Conservation (phyloP, 2,888 invertebrate genomes). For the Leptodirus hochenwartii region DNA sequence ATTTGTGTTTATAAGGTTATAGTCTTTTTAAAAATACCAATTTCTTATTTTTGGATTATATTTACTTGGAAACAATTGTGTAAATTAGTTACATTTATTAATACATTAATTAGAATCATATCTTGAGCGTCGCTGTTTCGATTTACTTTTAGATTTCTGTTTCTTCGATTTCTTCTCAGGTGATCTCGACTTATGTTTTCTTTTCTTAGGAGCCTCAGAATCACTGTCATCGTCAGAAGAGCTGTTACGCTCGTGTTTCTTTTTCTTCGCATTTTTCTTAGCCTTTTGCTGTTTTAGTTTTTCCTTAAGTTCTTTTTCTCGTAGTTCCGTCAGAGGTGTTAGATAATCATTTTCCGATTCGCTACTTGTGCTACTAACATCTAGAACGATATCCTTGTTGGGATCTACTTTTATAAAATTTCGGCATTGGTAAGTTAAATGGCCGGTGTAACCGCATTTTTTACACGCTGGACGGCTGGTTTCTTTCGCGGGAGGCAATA, state of each 20-base stretch:
- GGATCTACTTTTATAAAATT: constrained; percentile 92
- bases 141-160: constrained; percentile 25
- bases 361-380: constrained; percentile 88
- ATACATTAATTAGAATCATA: no score
- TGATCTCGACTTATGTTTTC: constrained; percentile 17
- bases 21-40: no score
- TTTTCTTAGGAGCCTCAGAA: constrained; percentile 13
- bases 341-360: constrained; percentile 68
- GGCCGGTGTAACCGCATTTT: constrained; percentile 92
- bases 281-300: constrained; percentile 45
- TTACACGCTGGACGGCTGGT: constrained; percentile 77
- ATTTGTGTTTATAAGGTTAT: no score
- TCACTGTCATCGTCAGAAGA: constrained; percentile 18
- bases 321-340: constrained; percentile 62
- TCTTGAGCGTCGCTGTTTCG: no score
- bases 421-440: constrained; percentile 87
- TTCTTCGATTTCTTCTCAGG: no score
- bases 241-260: constrained; percentile 17
- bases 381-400: constrained; percentile 78
- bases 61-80: no score
- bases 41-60: no score
- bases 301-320: constrained; percentile 58
- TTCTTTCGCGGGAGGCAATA: constrained; percentile 43
- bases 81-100: no score
- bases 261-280: constrained; percentile 36